Evolutionary conservation across 2,888 invertebrate genomes (phyloP).

Genomic region (Apamea crenata): DNA sequence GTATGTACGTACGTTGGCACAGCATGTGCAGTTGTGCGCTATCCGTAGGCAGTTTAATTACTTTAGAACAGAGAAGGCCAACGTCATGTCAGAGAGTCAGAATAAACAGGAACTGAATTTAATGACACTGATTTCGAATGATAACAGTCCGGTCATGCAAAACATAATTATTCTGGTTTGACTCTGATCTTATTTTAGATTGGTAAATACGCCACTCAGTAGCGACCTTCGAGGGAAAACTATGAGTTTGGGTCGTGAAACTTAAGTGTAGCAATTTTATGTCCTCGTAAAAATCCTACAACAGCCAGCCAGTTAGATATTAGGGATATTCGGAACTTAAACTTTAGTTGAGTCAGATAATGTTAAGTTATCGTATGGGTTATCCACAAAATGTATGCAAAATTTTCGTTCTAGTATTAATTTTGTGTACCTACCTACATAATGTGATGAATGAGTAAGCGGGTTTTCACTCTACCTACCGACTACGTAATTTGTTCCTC

Average conservation of each 20-base stretch:
- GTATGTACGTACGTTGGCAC: not conserved
- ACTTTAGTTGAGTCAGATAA: slow-evolving; percentile 30
- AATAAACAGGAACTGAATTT: slow-evolving; percentile 30
- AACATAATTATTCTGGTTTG: not conserved
- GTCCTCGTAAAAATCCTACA: slow-evolving; percentile 54
- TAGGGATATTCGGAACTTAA: slow-evolving; percentile 31
- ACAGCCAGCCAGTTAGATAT: slow-evolving; percentile 34
- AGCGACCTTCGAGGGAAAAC: slow-evolving; percentile 13
- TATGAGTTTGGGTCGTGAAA: slow-evolving; percentile 33
- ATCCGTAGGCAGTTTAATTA: slow-evolving; percentile 40
- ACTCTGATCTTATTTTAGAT: slow-evolving; percentile 13
- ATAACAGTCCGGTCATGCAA: not conserved
- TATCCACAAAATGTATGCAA: slow-evolving; percentile 51
- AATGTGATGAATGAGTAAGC: slow-evolving; percentile 49
- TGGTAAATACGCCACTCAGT: slow-evolving; percentile 2
- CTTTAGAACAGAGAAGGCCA: slow-evolving; percentile 18
- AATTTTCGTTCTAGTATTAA: slow-evolving; percentile 39
- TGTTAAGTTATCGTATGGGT: slow-evolving; percentile 38
- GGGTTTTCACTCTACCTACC: slow-evolving; percentile 49
- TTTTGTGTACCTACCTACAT: slow-evolving; percentile 33
- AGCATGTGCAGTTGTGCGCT: slow-evolving; percentile 17
- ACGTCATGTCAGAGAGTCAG: slow-evolving; percentile 20
- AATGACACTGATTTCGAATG: slow-evolving; percentile 25
- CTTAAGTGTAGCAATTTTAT: slow-evolving; percentile 46
- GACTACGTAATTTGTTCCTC: slow-evolving; percentile 47